Percentiles rank a stretch among this genome's conserved stretches.
These are phyloP conservation scores for Myioborus melanocephalus DNA, from an alignment of 2,797 vertebrate species.

Conservation along the genomic window DNA sequence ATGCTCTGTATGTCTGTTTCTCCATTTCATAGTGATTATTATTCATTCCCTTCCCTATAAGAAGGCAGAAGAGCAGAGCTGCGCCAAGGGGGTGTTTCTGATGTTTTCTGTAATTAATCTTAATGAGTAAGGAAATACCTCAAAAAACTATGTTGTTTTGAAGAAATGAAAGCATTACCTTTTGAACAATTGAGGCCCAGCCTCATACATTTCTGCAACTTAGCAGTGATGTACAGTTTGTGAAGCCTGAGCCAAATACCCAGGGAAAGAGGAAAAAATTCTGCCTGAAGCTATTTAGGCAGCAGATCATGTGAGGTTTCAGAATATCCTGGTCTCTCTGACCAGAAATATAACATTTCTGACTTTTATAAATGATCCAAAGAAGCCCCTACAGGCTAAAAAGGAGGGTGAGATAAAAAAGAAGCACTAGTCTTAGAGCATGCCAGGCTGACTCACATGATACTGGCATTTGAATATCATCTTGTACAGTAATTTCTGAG, in stretches of 20 bases:
- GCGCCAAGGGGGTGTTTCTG: accelerated
- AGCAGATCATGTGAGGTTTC: background rate
- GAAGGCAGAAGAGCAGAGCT: background rate
- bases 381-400: background rate
- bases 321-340: background rate
- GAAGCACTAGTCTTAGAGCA: background rate
- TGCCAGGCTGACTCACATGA: background rate
- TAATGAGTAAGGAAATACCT: background rate
- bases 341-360: background rate
- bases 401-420: background rate
- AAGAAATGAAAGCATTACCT: background rate
- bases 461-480: background rate
- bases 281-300: background rate
- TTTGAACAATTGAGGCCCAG: background rate
- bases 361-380: background rate
- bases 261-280: background rate
- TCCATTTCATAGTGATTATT: background rate
- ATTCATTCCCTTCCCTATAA: background rate
- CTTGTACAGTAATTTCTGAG: background rate
- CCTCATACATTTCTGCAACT: background rate
- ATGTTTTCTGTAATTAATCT: background rate
- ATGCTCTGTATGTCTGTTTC: background rate
- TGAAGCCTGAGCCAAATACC: background rate
- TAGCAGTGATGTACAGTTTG: background rate
- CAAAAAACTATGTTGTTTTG: background rate